These are phyloP conservation scores for Saxidomus purpurata DNA, from an alignment of 1,140 invertebrate species.

Conservation along the genomic window DNA sequence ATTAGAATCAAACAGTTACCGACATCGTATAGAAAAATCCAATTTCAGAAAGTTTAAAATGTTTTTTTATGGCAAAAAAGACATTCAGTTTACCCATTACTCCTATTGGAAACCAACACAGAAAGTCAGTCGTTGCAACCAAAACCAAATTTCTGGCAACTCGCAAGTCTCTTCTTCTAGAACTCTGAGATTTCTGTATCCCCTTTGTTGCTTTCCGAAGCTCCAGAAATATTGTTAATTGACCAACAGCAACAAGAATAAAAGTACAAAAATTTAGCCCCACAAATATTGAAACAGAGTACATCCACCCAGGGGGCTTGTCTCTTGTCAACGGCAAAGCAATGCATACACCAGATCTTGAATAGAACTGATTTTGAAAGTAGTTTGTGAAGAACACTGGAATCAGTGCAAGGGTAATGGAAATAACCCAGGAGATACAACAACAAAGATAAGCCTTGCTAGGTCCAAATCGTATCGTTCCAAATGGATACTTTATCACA, in stretches of 20 bases:
- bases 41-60: too few species aligned
- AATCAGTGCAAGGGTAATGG: constrained; percentile 51
- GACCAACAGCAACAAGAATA: constrained; percentile 57
- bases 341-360: constrained; percentile 50
- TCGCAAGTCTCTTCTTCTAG: too few species aligned
- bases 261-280: constrained; percentile 58
- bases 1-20: too few species aligned
- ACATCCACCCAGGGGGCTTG: too few species aligned
- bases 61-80: constrained; percentile 25
- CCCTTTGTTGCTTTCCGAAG: neutral
- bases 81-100: too few species aligned
- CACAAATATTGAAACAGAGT: too few species aligned
- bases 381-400: constrained; percentile 53
- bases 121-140: too few species aligned
- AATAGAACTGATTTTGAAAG: constrained; percentile 62
- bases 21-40: too few species aligned
- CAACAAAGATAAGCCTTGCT: constrained; percentile 61
- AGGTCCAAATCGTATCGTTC: constrained; percentile 2
- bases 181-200: neutral
- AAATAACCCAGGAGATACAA: too few species aligned
- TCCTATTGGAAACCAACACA: too few species aligned
- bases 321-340: constrained; percentile 46
- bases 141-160: too few species aligned
- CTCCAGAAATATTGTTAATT: constrained; percentile 39
- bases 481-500: too few species aligned